A percentile compares a stretch with the other conserved stretches of the same genome.
Evolutionary conservation across 2,888 invertebrate genomes (phyloP).

Genomic region (Lasioglossum malachurum): DNA sequence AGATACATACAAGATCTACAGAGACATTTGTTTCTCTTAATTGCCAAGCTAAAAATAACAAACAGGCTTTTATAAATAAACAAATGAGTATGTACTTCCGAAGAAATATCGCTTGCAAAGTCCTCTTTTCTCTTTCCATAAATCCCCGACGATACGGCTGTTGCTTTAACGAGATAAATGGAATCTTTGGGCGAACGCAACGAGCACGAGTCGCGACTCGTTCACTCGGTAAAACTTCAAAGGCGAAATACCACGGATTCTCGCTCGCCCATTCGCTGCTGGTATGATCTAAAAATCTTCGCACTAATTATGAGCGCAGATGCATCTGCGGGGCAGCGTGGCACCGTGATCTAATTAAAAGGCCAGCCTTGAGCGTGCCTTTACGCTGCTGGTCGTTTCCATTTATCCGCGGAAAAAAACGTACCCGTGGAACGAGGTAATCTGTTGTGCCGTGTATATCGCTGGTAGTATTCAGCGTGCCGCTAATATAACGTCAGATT

Average conservation of each 20-base stretch:
- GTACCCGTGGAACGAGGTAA: neutral
- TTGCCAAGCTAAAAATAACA: neutral
- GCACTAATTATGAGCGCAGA: conserved; percentile 41
- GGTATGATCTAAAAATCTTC: conserved; percentile 35
- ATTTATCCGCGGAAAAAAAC: conserved; percentile 4
- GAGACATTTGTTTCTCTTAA: neutral
- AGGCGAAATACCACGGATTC: conserved; percentile 49
- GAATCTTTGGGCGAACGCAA: conserved; percentile 20
- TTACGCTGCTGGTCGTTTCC: neutral
- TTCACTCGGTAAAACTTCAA: conserved; percentile 40
- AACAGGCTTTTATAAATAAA: neutral
- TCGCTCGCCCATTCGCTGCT: conserved; percentile 17
- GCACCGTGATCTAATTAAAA: conserved; percentile 54
- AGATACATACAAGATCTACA: neutral
- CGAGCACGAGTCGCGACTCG: neutral
- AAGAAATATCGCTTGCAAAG: neutral
- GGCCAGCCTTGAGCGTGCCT: conserved; percentile 29
- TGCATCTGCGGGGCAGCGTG: neutral
- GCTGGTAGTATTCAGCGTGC: neutral
- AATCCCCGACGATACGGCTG: neutral
- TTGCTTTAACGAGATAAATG: conserved; percentile 14
- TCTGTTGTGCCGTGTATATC: neutral
- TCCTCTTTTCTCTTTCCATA: conserved; percentile 9
- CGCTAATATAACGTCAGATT: neutral
- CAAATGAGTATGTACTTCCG: neutral